Base-by-base conservation (phyloP, 2,797 vertebrate species). In the Nannoperca obscura region DNA sequence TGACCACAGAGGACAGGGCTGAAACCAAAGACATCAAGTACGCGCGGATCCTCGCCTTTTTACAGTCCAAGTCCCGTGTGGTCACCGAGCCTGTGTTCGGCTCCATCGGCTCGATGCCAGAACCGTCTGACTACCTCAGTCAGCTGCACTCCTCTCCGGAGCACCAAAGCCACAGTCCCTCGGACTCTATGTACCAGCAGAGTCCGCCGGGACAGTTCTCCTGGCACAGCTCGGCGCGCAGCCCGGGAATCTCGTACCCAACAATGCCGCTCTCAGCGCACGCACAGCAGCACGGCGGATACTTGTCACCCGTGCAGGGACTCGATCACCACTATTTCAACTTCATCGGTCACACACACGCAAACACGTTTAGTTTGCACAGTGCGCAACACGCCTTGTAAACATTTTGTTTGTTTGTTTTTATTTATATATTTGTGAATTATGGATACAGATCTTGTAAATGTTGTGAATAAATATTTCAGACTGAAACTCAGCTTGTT, bases 11-110 rank as follows among this genome's bases (percentile, higher is more conserved):
- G 89, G 98, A 99, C 91, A 90, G 97, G 72, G 97, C 97, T 88
- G 98, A 99, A 90, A 99, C 97, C 92, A 98, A 98, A 94, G 98
- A 99, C 92, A 97, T 96, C 85, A 98, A 99, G 86, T 98, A 99
- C 78, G 98, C 98, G 32, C 96, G 97, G 76, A 97, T 99, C 85
- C 95, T 99, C n/a, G 97, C 98, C 57, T 99, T 99, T 88, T 76
- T 99, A 79, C 98, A 99, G 92, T 99, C 98, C 85, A 98, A 97
- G 88, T 97, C 97, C 47, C 96, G 96, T 60, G 94, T 96, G 58
- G 94, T 95, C 70, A 93, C 96, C 0, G 97, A 99, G 78, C 97
- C 97, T 0, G 89, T 97, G 79, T 96, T 97, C 80, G 94, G 96
- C 53, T 85, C 96, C 0, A 83, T 96, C 49, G 94, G 93, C 57